Evolutionary conservation across 2,797 vertebrate genomes (phyloP), one percentile per base, ranked within the genome.

Genomic region (Acanthurus lineatus): DNA sequence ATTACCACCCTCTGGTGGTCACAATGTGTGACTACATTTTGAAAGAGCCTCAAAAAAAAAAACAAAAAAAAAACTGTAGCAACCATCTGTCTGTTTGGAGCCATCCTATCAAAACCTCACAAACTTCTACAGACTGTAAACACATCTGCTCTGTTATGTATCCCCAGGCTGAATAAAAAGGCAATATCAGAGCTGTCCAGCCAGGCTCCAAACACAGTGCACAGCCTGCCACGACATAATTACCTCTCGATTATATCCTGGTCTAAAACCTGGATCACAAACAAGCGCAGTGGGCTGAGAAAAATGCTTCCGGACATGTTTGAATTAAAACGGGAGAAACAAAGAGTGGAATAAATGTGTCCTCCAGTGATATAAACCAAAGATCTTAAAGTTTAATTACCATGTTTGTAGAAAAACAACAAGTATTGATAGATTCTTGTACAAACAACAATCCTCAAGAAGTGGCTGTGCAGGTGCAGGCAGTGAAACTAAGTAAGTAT

Each of bases 1-100:
- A 17, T 86, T 57, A 65, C 63, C 76, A 32, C 88, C 90, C 90
- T 88, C 94, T 92, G 73, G 85, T 93, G 93, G 75, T 79, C 75
- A 81, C 6, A 63, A 19, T 16, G 42, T 65, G 57, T 44, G 69
- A 73, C 62, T 83, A 28, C 68, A 58, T 42, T 60, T 49, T 4
- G 17, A 12, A 44, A 69, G 62, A 60, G 8, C 25, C 51, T 59
- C 11, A 4, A 32, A 32, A 32, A 32, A 32, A 32, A 32, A 25
- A n/a, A n/a, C n/a, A n/a, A 25, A 32, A 71, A 56, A 64, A 51
- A 19, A 32, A 28, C 44, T 16, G 5, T 0, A 64, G 20, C 45
- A 69, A 53, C 54, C 28, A 0, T 48, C n/a, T 22, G 15, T 61
- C 47, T 61, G 61, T 35, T n/a, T 62, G 28, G 40, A 48, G 19